Evolutionary conservation across 92 coral and sea anemone genomes (phyloP), one percentile per base, ranked within the genome.

Genomic region (Actinostola sp.): DNA sequence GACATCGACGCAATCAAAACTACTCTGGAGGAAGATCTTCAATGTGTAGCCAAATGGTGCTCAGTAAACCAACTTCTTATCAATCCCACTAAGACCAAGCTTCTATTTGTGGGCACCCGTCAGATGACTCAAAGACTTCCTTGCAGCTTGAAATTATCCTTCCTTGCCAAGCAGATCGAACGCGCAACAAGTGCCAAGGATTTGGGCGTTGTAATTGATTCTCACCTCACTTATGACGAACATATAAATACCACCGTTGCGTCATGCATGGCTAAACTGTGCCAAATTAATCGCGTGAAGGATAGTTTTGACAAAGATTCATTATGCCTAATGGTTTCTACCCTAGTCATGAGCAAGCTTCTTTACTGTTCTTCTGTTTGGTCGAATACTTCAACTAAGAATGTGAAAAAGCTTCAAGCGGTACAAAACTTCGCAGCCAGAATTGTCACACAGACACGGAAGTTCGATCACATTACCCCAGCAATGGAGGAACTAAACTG

Each of bases 21-120:
- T 0, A 48, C 24, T 2, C 76, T 89, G 5, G 81, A 79, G 42
- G 67, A 75, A 70, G 89, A 88, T 44, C 80, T 83, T 16, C 68
- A 30, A 15, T 19, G 75, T 29, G 75, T 88, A 1, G 87, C 84
- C 20, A 54, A 53, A 4, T 84, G 87, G 87, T 88, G 84, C 58
- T 88, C 79, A 25, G 61, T 50, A 27, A 88, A 84, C 57, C 67
- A 80, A 8, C 76, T 88, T 23, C 45, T 83, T 9, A 79, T 83
- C 54, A 88, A 88, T 25, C 82, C 89, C 13, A 80, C 33, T 9
- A 81, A 75, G 48, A 81, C 91, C 63, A 81, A 81, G 63, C 53
- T 68, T 31, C 48, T 82, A 1, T 23, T 81, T 21, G 41, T 86
- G 27, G 88, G 92, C 50, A 86, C 86, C 17, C 56, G 60, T 9